Base-by-base conservation (phyloP, 2,888 invertebrate genomes). In the Harpagoxenus sublaevis region DNA sequence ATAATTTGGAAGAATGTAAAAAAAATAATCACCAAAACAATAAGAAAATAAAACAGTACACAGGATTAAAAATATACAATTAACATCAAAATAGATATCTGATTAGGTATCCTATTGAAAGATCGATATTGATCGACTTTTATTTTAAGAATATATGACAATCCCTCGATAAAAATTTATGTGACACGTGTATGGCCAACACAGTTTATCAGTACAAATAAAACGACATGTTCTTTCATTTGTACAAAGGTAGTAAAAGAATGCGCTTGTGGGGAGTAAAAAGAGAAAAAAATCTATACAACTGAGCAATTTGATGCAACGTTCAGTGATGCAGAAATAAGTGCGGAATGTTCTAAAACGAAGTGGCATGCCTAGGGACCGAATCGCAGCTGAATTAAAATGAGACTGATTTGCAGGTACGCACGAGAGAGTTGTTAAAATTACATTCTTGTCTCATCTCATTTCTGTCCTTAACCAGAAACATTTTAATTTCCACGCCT, bases 401-500 rank as follows among this genome's bases (percentile, higher is more conserved):
- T 92, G 91, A 92, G 83, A 91, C 93, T 91, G 93, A 92, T 93
- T 91, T 89, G 81, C 66, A 91, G 89, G 87, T 83, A 90, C 89
- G 91, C 86, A 89, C 66, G 89, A 92, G 91, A 91, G 87, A 89
- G 70, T 60, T 28, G 31, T 79, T 51, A 79, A 83, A 78, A 84
- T 81, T 79, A 71, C 48, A 73, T 68, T 60, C 82, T 83, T 82
- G 74, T 85, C 86, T 89, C 88, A 83, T 87, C 88, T 88, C 86
- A 89, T 89, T 86, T 83, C 77, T 75, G 88, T 90, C 89, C 85
- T 83, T 89, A 92, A 93, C 90, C 93, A 92, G 93, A 89, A 89
- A 91, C 92, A 93, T 92, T 93, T 93, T 92, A 92, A 95, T 95
- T 95, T 94, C 94, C 93, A 95, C 94, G 94, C 95, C 91, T 95